phyloP scores from a whole-genome alignment of 2,888 invertebrate species.

The Hirudinaria manillensis region DNA sequence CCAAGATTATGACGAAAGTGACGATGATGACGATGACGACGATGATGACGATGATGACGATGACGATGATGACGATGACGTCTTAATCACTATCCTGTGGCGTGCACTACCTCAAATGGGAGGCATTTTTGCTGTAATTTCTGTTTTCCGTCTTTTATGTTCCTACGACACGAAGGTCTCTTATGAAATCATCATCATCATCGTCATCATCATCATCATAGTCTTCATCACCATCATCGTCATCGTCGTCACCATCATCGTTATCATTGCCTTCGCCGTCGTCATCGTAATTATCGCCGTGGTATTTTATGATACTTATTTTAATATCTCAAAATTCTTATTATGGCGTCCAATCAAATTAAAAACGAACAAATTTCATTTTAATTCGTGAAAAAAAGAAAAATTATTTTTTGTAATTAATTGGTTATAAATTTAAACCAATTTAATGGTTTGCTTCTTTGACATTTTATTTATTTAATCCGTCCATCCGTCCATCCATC shows the following conservation, averaged over 20 bases:
- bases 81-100: constrained; percentile 6
- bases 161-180: neutral
- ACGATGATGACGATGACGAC: neutral
- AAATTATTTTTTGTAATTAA: no score
- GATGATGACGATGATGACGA: neutral
- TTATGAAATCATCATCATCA: constrained; percentile 8
- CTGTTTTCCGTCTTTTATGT: no score
- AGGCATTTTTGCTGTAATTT: no score
- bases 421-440: no score
- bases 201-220: constrained; percentile 30
- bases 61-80: neutral
- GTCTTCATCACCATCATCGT: constrained; percentile 22
- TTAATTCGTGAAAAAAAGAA: no score
- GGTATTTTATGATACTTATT: neutral
- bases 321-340: no score
- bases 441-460: no score
- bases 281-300: constrained; percentile 13
- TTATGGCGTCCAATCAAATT: no score
- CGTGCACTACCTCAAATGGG: neutral
- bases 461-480: no score
- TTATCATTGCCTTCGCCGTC: constrained; percentile 21
- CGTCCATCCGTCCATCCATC: no score
- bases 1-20: neutral
- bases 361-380: no score
- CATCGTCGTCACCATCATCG: constrained; percentile 28